Evolutionary conservation across 2,888 invertebrate genomes (phyloP), one percentile per base, ranked within the genome.

Genomic region (Blastobasis lacticolella): DNA sequence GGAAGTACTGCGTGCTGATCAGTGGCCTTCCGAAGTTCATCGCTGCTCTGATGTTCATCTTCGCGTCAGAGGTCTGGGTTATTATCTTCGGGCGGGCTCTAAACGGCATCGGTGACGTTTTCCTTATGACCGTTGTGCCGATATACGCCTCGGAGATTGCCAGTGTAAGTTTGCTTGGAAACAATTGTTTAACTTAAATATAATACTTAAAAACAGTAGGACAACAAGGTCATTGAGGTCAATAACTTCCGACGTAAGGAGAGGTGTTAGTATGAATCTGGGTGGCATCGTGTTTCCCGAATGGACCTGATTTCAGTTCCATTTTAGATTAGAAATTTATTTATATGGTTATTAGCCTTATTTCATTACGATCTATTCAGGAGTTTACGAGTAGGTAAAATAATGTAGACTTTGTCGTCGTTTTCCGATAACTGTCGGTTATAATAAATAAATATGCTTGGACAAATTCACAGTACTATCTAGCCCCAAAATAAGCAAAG

Each of bases 121-220:
- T 62, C 9, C 44, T 56, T 0, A 53, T 69, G 1, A 45, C 57
- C 3, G 60, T 58, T 0, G 60, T 67, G 2, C 61, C 69, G 0
- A 62, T 63, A 10, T 73, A 73, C 42, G 57, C 63, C 5, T 58
- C 69, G 3, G 72, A 71, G 57, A 61, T 70, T 40, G 66, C 69
- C 7, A 23, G 37, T 10, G 5, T 40, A 10, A 5, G 4, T 36
- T 9, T 6, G 7, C 9, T 8, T 8, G 7, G 7, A 4, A 37
- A 45, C 1, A 37, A 41, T 7, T 8, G 41, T 41, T 9, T 41
- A 9, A 41, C 7, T 41, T 8, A 40, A 6, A 40, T 6, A 8
- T 5, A 40, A 8, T 5, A 5, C 40, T 8, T 6, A 40, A 40
- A 40, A 6, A 8, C 6, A 40, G 8, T 8, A 23, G 23, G 23